These are phyloP conservation scores for Cyrtodaria siliqua DNA, from an alignment of 2,888 invertebrate genomes.

Conservation along the genomic window DNA sequence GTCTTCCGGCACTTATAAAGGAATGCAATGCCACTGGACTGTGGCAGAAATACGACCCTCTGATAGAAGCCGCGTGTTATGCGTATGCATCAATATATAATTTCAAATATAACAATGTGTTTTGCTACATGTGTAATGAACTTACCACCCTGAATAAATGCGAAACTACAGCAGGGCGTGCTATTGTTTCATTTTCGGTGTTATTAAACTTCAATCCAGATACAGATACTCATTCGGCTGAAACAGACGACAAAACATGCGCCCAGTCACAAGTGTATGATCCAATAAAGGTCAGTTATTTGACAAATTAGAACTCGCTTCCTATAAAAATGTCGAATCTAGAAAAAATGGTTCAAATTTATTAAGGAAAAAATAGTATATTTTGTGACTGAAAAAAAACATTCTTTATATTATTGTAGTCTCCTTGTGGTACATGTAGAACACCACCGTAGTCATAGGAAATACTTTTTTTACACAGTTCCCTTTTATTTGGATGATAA, in stretches of 20 bases:
- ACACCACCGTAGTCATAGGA: too few species aligned
- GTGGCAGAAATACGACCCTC: constrained; percentile 25
- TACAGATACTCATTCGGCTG: not conserved
- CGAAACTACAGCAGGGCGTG: not conserved
- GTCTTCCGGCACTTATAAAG: not conserved
- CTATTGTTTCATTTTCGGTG: constrained; percentile 16
- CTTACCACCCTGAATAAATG: not conserved
- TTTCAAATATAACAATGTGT: constrained; percentile 27
- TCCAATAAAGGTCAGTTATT: constrained; percentile 4
- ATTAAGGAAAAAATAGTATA: too few species aligned
- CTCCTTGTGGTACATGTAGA: too few species aligned
- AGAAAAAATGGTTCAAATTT: too few species aligned
- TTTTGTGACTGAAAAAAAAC: too few species aligned
- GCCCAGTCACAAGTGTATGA: not conserved
- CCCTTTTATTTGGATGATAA: too few species aligned
- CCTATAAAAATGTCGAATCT: too few species aligned
- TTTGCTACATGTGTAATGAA: constrained; percentile 36
- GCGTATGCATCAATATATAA: constrained; percentile 6
- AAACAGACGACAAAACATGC: not conserved
- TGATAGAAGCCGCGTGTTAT: constrained; percentile 30
- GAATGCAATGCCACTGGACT: constrained; percentile 29
- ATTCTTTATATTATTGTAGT: too few species aligned
- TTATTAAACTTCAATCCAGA: constrained; percentile 11
- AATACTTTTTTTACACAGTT: too few species aligned
- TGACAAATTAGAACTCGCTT: too few species aligned